Conservation (phyloP, 2,888 invertebrate species). For the Argyra leucocephala region DNA sequence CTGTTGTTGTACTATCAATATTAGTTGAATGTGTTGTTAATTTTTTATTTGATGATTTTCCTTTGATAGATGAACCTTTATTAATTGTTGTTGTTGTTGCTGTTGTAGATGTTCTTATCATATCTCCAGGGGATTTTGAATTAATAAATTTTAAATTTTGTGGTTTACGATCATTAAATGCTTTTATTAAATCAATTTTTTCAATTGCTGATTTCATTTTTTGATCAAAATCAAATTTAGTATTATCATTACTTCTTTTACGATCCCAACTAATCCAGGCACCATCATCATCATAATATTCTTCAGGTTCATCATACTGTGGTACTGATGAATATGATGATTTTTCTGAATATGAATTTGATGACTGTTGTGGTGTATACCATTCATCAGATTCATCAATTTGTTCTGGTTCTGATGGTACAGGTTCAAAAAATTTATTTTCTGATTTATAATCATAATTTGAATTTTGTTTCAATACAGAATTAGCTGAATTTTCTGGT, state of each 20-base stretch:
- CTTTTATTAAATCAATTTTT: slow-evolving; percentile 20
- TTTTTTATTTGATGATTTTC: slow-evolving; percentile 44
- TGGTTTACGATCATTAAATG: slow-evolving; percentile 23
- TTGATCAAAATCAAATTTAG: background rate
- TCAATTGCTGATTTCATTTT: slow-evolving; percentile 9
- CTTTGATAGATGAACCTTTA: slow-evolving; percentile 50
- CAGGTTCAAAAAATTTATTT: slow-evolving; percentile 7
- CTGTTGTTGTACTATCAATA: slow-evolving; percentile 31
- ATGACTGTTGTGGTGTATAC: slow-evolving; percentile 9
- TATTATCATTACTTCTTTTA: slow-evolving; percentile 35
- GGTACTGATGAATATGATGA: slow-evolving; percentile 13
- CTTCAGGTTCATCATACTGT: slow-evolving; percentile 27
- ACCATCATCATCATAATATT: slow-evolving; percentile 45
- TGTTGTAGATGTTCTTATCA: slow-evolving; percentile 32
- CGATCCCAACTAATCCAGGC: slow-evolving; percentile 43
- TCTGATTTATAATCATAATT: background rate
- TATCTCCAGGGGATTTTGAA: background rate
- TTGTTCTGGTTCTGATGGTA: slow-evolving; percentile 17
- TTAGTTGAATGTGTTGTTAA: background rate
- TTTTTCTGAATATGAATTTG: background rate
- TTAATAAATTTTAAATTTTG: background rate
- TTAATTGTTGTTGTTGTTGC: slow-evolving; percentile 43
- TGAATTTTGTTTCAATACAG: background rate
- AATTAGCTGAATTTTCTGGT: slow-evolving; percentile 1
- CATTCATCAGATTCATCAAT: slow-evolving; percentile 14